Base-by-base conservation (phyloP, 2,797 vertebrate genomes). In the Acropternis orthonyx region DNA sequence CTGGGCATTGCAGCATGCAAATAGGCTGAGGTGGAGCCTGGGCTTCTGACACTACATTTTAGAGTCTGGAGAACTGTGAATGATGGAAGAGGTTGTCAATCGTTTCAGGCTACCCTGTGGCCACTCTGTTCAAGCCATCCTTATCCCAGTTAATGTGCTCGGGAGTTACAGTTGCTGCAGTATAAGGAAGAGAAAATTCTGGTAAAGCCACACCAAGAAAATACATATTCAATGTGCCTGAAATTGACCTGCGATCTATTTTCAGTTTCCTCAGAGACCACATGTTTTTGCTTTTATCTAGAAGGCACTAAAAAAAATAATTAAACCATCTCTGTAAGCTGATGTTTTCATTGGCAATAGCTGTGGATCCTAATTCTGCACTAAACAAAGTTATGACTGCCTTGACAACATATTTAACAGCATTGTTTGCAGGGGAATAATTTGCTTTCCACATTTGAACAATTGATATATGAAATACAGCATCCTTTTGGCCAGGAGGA, bases 21-120 rank as follows among this genome's bases (percentile, higher is more conserved):
- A 63, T 10, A 28, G 32, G 10, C n/a, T 85, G 77, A 76, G 39
- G 28, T 6, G 4, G 10, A 54, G 4, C 30, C 63, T 0, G 0
- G 22, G 51, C 14, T 76, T 4, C 1, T 0, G 0, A 9, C 32
- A 37, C 14, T 27, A 15, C 9, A 44, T 66, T 88, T 84, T 14
- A 36, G 55, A 63, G 28, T 68, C 62, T 78, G 69, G 37, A 85
- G 58, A 74, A 19, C 2, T 67, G 28, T 41, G 49, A 68, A 21
- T 6, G 34, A 23, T 36, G 32, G 10, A 75, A 85, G 56, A 56
- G 28, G 22, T 12, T 84, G 19, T 62, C 65, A 5, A 43, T 55
- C 12, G 66, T 19, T 63, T 30, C 55, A 37, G 32, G 6, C 10
- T 52, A 79, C 6, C 15, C 34, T 26, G 7, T 71, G 44, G 12